A percentile compares a stretch with the other conserved stretches of the same genome.
These are phyloP conservation scores for Misgurnus anguillicaudatus DNA, from an alignment of 2,113 vertebrate species.

Conservation along the genomic window DNA sequence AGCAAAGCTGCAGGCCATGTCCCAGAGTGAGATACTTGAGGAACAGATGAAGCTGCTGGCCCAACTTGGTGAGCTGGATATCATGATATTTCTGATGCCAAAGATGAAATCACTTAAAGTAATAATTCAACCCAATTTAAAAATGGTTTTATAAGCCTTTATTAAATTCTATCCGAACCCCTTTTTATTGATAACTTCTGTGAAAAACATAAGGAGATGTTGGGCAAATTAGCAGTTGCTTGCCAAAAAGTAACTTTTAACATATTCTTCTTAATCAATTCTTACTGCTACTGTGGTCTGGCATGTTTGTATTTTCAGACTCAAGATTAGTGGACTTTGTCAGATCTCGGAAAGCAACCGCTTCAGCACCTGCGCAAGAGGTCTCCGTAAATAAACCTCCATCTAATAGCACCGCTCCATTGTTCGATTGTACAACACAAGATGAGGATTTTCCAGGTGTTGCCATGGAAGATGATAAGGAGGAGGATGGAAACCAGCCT, in stretches of 20 bases:
- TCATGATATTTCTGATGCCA: background rate
- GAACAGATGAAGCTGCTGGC: slow-evolving; percentile 82
- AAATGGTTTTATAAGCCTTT: too few relatives aligned
- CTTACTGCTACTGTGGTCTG: background rate
- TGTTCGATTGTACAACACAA: slow-evolving; percentile 39
- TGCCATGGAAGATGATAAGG: slow-evolving; percentile 64
- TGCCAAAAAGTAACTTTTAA: background rate
- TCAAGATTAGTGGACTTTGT: slow-evolving; percentile 87
- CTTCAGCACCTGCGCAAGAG: slow-evolving; percentile 44
- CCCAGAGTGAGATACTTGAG: slow-evolving; percentile 81
- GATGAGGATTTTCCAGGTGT: slow-evolving; percentile 54
- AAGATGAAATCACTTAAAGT: background rate
- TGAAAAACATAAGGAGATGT: too few relatives aligned
- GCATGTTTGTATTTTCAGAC: slow-evolving; percentile 70
- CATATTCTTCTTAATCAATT: too few relatives aligned
- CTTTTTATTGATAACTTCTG: too few relatives aligned
- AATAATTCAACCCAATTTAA: too few relatives aligned
- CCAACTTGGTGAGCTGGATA: slow-evolving; percentile 80
- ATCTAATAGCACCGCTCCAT: slow-evolving; percentile 1
- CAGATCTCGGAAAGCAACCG: slow-evolving; percentile 70
- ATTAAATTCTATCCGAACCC: too few relatives aligned
- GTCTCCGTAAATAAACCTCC: slow-evolving; percentile 31
- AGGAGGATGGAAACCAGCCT: slow-evolving; percentile 49
- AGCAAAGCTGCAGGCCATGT: slow-evolving; percentile 79
- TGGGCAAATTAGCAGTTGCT: background rate